Conservation (phyloP, 2,797 vertebrate species). For the Macrochelys suwanniensis region DNA sequence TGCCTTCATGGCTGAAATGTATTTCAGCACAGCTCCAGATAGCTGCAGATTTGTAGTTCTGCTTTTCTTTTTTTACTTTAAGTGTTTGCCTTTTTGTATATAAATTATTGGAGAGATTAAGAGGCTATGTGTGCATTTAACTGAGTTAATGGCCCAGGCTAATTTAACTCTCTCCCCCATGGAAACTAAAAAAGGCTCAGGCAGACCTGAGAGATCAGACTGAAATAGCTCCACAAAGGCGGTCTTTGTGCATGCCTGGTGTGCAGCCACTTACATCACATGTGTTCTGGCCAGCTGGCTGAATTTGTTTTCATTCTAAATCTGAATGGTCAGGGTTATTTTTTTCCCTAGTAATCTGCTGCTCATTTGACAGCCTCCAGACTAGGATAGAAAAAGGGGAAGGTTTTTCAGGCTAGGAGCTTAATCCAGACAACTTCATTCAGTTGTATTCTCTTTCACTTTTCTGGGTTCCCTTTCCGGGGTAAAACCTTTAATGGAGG, state of each 20-base stretch:
- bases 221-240: rapidly evolving
- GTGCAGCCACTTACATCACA: neutral
- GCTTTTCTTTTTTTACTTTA: neutral
- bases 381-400: neutral
- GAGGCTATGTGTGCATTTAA: neutral
- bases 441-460: rapidly evolving
- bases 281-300: neutral
- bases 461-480: rapidly evolving
- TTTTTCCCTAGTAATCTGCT: neutral
- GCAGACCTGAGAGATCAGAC: neutral
- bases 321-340: neutral
- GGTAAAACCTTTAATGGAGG: rapidly evolving
- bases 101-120: neutral
- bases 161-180: neutral
- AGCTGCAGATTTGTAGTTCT: neutral
- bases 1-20: neutral
- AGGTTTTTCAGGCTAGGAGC: neutral
- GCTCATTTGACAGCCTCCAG: neutral
- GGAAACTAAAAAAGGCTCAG: neutral
- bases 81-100: neutral
- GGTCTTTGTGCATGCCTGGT: neutral
- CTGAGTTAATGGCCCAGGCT: neutral
- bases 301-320: neutral
- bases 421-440: neutral
- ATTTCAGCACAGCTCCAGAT: neutral